Conservation (phyloP, 2,113 vertebrate species). For the Nestor notabilis region DNA sequence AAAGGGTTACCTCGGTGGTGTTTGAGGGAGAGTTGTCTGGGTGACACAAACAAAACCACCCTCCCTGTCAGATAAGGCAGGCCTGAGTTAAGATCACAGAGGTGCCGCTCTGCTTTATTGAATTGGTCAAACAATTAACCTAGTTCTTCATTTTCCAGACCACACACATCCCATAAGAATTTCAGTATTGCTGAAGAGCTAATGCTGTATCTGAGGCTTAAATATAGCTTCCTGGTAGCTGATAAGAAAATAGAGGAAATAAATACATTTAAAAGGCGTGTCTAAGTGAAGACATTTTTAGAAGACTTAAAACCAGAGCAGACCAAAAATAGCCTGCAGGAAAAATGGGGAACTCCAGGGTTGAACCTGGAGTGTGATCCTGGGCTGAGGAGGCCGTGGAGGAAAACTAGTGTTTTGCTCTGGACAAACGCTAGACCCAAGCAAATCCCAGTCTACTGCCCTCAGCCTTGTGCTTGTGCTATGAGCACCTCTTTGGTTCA, state of each 20-base stretch:
- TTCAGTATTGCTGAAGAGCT: neutral
- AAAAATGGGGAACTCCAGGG: neutral
- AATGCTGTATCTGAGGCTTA: neutral
- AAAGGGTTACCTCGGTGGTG: rapidly evolving
- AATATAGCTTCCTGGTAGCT: neutral
- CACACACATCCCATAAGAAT: rapidly evolving
- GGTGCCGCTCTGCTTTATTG: neutral
- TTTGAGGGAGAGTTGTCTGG: neutral
- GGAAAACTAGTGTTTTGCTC: neutral
- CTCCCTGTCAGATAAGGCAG: neutral
- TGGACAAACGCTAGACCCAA: neutral
- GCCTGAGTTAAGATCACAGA: neutral
- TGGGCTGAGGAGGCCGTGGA: neutral
- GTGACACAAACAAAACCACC: neutral
- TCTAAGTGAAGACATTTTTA: neutral
- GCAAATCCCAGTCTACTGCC: neutral
- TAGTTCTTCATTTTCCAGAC: neutral
- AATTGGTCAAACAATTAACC: neutral
- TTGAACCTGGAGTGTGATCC: neutral
- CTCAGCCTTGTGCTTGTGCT: neutral
- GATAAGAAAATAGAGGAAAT: neutral
- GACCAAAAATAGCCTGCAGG: neutral
- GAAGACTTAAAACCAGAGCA: neutral
- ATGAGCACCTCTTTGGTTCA: neutral
- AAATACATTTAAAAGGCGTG: neutral